phyloP scores from a whole-genome alignment of 92 coral and sea anemone genomes.

The Epizoanthus fatuus region DNA sequence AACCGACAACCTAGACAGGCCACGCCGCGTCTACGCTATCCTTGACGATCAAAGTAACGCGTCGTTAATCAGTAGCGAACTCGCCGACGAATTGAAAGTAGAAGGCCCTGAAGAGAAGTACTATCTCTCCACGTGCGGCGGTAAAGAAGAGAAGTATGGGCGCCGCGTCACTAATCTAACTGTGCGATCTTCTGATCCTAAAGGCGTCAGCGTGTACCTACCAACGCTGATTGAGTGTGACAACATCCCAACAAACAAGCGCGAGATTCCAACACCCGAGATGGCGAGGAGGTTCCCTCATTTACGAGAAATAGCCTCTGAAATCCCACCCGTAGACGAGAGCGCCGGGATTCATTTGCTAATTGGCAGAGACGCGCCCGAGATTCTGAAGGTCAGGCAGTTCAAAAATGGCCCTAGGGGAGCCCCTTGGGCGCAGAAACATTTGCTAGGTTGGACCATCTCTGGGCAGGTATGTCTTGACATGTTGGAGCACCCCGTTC shows the following conservation, averaged over 20 bases:
- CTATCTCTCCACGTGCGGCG: slow-evolving; percentile 43
- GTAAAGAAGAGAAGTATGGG: slow-evolving; percentile 40
- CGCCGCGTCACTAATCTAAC: slow-evolving; percentile 29
- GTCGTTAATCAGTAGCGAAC: slow-evolving; percentile 33
- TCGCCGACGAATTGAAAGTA: slow-evolving; percentile 27
- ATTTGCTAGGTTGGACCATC: slow-evolving; percentile 50
- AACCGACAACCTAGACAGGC: slow-evolving; percentile 6
- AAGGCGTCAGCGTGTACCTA: slow-evolving; percentile 19
- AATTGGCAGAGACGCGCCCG: slow-evolving; percentile 67
- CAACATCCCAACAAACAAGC: slow-evolving; percentile 41
- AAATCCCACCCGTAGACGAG: slow-evolving; percentile 53
- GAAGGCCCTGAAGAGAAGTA: slow-evolving; percentile 39
- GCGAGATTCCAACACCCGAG: slow-evolving; percentile 51
- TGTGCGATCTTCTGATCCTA: slow-evolving; percentile 5
- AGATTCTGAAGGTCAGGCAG: slow-evolving; percentile 51
- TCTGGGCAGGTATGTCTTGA: slow-evolving; percentile 38
- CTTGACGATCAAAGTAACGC: slow-evolving; percentile 49
- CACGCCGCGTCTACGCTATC: slow-evolving; percentile 30
- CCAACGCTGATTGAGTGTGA: slow-evolving; percentile 59
- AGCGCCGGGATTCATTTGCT: slow-evolving; percentile 49
- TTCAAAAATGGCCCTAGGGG: slow-evolving; percentile 61
- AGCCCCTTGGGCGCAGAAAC: slow-evolving; percentile 66
- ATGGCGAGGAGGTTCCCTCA: slow-evolving; percentile 55
- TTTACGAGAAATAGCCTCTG: slow-evolving; percentile 34
- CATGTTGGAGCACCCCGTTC: slow-evolving; percentile 12